These are phyloP conservation scores for Tachysurus vachellii DNA, from an alignment of 2,113 vertebrate species.

Conservation along the genomic window DNA sequence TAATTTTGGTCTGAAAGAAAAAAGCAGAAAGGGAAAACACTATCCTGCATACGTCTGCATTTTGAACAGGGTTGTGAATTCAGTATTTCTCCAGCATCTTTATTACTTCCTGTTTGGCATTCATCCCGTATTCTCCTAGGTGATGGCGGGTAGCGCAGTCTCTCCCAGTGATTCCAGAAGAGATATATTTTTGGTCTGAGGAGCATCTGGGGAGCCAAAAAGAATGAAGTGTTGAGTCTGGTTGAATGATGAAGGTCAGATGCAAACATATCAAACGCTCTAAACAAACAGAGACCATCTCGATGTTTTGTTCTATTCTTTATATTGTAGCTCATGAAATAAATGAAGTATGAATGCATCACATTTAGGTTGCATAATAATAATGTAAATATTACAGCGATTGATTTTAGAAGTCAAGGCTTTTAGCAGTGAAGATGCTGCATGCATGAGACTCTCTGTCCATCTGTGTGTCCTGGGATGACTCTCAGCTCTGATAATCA, in stretches of 20 bases:
- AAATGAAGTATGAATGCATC: not conserved
- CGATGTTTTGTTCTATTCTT: not conserved
- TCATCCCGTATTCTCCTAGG: slow-evolving; percentile 21
- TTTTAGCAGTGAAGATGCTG: not conserved
- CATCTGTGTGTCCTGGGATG: not conserved
- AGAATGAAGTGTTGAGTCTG: slow-evolving; percentile 25
- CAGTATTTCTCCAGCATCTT: not conserved
- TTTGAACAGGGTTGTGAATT: slow-evolving; percentile 31
- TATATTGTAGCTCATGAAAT: not conserved
- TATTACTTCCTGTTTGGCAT: slow-evolving; percentile 35
- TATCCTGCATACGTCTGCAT: slow-evolving; percentile 18
- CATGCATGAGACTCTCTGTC: not conserved
- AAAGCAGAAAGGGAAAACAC: slow-evolving; percentile 1
- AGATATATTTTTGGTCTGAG: slow-evolving; percentile 38
- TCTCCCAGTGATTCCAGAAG: slow-evolving; percentile 22
- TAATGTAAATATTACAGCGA: not conserved
- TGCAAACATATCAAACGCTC: not conserved
- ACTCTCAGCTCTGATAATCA: not conserved
- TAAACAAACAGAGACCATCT: not conserved
- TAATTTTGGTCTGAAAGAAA: slow-evolving; percentile 23
- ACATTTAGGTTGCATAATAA: not conserved
- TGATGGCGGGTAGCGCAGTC: slow-evolving; percentile 4
- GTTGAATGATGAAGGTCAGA: slow-evolving; percentile 24
- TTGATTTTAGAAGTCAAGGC: not conserved
- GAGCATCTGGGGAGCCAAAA: slow-evolving; percentile 6